A percentile compares a stretch with the other conserved stretches of the same genome.
phyloP scores from a whole-genome alignment of 2,888 invertebrate species.

The Hyppa rectilinea region DNA sequence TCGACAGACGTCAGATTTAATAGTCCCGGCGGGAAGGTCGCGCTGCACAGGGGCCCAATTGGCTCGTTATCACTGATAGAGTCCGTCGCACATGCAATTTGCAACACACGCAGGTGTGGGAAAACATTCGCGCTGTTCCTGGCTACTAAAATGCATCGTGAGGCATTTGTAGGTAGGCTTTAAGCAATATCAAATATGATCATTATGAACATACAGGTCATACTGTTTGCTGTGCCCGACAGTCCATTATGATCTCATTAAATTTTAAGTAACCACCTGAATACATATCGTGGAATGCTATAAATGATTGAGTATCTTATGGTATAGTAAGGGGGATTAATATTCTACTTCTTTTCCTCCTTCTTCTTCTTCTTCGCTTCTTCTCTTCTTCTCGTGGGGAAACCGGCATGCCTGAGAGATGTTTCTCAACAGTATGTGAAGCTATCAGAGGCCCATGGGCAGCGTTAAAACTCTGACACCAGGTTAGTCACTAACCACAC shows the following conservation, averaged over 20 bases:
- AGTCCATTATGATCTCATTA: not conserved
- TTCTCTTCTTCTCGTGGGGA: too few relatives aligned
- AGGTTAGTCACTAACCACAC: too few relatives aligned
- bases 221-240: not conserved
- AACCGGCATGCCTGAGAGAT: too few relatives aligned
- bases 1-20: constrained; percentile 36
- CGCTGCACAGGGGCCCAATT: constrained; percentile 35
- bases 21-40: constrained; percentile 42
- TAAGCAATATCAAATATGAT: not conserved
- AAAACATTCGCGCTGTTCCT: not conserved
- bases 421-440: too few relatives aligned
- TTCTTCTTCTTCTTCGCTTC: too few relatives aligned
- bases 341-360: too few relatives aligned
- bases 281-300: not conserved
- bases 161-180: not conserved
- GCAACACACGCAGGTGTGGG: not conserved
- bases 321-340: too few relatives aligned
- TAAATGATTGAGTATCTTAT: not conserved
- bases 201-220: too few relatives aligned
- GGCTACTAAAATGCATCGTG: not conserved
- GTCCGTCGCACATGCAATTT: constrained; percentile 18
- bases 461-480: too few relatives aligned
- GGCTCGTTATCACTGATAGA: constrained; percentile 24
- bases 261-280: not conserved
- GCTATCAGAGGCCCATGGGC: too few relatives aligned